Conservation (phyloP, 2,797 vertebrate species). For the Melanotaenia boesemani region DNA sequence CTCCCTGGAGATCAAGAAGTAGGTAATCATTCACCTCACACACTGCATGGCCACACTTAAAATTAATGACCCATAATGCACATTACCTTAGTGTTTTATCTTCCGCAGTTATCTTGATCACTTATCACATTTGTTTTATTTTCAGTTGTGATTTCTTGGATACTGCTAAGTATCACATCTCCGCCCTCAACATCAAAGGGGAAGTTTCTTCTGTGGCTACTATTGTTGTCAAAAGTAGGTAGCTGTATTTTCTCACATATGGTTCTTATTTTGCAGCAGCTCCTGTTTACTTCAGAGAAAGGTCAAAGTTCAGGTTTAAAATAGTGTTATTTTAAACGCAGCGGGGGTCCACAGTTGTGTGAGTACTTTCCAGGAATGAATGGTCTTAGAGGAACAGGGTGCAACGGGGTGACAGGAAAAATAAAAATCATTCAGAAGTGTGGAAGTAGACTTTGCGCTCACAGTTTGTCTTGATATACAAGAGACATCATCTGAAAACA, state of each 20-base stretch:
- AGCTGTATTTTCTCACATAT: not conserved
- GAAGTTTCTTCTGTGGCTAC: constrained; percentile 90
- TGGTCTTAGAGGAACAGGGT: not conserved
- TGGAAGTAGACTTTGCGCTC: not conserved
- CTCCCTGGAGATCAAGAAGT: constrained; percentile 95
- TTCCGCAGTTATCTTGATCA: not conserved
- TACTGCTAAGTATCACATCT: constrained; percentile 92
- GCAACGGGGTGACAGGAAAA: not conserved
- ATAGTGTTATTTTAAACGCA: not conserved
- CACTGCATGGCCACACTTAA: constrained; percentile 1
- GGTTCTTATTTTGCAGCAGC: constrained; percentile 8
- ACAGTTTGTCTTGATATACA: not conserved
- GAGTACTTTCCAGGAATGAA: constrained; percentile 1
- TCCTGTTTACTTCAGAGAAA: constrained; percentile 2
- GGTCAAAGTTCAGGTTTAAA: constrained; percentile 9
- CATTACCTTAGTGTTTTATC: constrained; percentile 1
- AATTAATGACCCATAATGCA: constrained; percentile 12
- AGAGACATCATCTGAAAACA: not conserved
- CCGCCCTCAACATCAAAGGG: constrained; percentile 95
- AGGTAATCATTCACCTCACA: constrained; percentile 72
- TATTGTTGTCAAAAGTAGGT: constrained; percentile 96
- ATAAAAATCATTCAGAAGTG: not conserved
- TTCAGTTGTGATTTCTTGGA: constrained; percentile 93
- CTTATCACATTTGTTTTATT: constrained; percentile 24
- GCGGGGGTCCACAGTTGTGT: not conserved